Conservation (phyloP, 1,140 invertebrate species). For the Homarus americanus region DNA sequence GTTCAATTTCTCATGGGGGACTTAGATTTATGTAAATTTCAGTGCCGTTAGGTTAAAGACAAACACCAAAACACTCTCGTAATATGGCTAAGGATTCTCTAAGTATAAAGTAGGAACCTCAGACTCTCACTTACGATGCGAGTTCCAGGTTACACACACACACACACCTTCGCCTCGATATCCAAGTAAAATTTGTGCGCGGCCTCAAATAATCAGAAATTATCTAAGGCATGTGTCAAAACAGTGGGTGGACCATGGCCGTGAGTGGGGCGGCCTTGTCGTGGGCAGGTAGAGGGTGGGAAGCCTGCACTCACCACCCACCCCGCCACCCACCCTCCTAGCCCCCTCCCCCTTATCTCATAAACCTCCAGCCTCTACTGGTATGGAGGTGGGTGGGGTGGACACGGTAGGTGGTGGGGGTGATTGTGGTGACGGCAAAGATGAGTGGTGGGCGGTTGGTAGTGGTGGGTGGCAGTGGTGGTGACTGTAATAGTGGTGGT, state of each 20-base stretch:
- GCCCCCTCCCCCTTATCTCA: background rate
- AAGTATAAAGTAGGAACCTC: no score
- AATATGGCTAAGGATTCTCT: no score
- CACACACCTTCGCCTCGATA: no score
- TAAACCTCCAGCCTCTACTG: background rate
- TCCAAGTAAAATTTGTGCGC: background rate
- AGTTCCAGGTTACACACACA: no score
- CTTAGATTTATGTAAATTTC: no score
- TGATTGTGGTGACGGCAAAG: background rate
- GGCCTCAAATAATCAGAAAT: background rate
- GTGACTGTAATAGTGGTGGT: background rate
- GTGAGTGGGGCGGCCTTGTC: background rate
- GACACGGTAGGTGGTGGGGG: background rate
- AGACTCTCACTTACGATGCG: no score
- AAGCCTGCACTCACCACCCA: background rate
- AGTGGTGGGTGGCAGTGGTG: background rate
- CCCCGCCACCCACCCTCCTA: background rate
- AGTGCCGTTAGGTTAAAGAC: no score
- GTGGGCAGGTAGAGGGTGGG: background rate
- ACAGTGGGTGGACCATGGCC: background rate
- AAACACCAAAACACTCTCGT: no score
- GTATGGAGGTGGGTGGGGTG: background rate
- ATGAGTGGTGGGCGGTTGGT: background rate
- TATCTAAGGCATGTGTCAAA: background rate
- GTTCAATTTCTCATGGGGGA: no score